Base-by-base conservation (phyloP, 2,797 vertebrate species). In the Enteromius radiatus region DNA sequence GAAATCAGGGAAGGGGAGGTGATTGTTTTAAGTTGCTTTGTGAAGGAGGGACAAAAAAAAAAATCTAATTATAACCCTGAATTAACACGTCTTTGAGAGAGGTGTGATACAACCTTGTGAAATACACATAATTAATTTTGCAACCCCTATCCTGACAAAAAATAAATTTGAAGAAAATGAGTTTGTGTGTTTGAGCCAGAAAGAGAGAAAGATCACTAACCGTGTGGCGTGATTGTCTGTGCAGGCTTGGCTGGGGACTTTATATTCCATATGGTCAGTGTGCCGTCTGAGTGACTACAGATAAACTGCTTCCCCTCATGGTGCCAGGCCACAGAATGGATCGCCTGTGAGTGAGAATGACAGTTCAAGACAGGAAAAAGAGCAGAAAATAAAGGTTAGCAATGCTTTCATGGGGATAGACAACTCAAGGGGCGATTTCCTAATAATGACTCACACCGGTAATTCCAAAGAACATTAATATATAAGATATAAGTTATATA, bases 241-340 rank as follows among this genome's bases (percentile, higher is more conserved):
- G 95, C 90, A 84, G 97, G 97, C 88, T 97, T 99, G 84, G 96
- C 91, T 90, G 96, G 96, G 86, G 96, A 97, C 89, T 96, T 96
- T 93, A 99, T 88, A 93, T 97, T 98, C 98, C 98, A 99, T 95
- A 97, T 97, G 90, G 97, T 98, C 94, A 99, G 95, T 77, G 97
- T 99, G 85, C 98, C 98, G 87, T 99, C 98, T 84, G 98, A 99
- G 93, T 99, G 98, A 93, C 98, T 99, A 91, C 98, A 99, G 90
- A 98, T 96, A 91, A 99, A 99, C 86, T 99, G 98, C 89, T 99
- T 99, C 92, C 98, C 98, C 94, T 99, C 98, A 78, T 99, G 98
- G 90, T 99, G 98, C 98, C 98, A 99, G 90, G 97, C 97, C 89
- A 98, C 97, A 26, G 98, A 99, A 91, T 99, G 97, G 90, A 99